Base-by-base conservation (phyloP, 2,113 vertebrate genomes). In the Microcebus murinus region DNA sequence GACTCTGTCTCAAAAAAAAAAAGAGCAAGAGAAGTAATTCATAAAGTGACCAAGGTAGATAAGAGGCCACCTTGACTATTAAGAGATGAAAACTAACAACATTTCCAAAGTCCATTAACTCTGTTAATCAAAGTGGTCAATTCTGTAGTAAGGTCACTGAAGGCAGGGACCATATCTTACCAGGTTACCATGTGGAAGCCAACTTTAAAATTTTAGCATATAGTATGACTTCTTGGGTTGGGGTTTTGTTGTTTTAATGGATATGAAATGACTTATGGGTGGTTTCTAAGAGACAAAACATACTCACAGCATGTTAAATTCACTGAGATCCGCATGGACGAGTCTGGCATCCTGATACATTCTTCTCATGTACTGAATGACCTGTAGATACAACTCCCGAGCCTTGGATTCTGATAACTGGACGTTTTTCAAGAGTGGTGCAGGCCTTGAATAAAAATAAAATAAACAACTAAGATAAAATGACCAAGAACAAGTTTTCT, bases 251-350 rank as follows among this genome's bases (percentile, higher is more conserved):
- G 65, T 59, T 68, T 57, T 76, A 27, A 94, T 90, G 59, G 61
- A 42, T 27, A 67, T 0, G 4, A 81, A 45, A 48, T 3, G 27
- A 87, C 61, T 9, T 0, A 0, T 0, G 2, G 23, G 20, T 45
- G 12, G 48, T 36, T 45, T 39, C 17, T 3, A 17, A 3, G 23
- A 50, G 57, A 86, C 31, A 63, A 71, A 95, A 94, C 88, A 1
- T 95, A 98, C 99, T 98, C 96, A 99, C 99, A 99, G 98, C 98
- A 99, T 99, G 96, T 99, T 99, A 98, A 99, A 99, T 98, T 99
- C 99, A 97, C 99, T 99, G 97, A 99, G 99, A 98, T 99, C 99
- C 0, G 99, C 99, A 0, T 99, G 99, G 92, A 99, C 99, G 6
- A 99, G 99, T 14, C 98, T 99, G 31, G 99, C 99, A 0, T 99